A percentile compares a stretch with the other conserved stretches of the same genome.
These are phyloP conservation scores for Copsychus sechellarum DNA, from an alignment of 2,113 vertebrate genomes.

Conservation along the genomic window DNA sequence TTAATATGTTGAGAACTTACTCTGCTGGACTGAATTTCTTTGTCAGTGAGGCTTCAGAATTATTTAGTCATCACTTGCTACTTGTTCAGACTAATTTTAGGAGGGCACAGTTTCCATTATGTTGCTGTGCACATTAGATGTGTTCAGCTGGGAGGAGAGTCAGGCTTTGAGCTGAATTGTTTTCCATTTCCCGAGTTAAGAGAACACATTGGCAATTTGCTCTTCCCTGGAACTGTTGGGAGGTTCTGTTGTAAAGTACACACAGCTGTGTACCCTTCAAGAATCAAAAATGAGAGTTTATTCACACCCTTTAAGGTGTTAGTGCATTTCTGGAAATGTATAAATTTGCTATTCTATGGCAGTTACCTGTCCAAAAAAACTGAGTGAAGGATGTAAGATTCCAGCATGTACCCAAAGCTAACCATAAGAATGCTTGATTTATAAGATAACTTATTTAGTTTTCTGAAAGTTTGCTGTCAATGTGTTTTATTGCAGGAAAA, in stretches of 20 bases:
- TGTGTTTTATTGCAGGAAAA: neutral
- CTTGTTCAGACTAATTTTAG: slow-evolving; percentile 31
- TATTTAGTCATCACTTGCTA: neutral
- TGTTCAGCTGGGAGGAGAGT: neutral
- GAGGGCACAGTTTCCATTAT: neutral
- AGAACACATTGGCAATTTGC: neutral
- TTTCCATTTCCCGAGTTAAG: slow-evolving; percentile 19
- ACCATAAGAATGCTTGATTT: neutral
- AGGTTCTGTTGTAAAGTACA: neutral
- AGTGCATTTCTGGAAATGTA: neutral
- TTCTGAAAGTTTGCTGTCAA: neutral
- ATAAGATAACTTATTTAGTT: neutral
- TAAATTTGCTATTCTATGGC: neutral
- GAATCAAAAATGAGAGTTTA: neutral
- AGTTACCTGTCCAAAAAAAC: neutral
- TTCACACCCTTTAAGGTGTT: neutral
- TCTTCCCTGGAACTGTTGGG: neutral
- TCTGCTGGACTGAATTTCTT: neutral
- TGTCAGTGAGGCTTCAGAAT: neutral
- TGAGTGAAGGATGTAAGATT: neutral
- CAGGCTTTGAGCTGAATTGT: neutral
- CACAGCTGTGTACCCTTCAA: neutral
- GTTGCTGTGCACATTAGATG: neutral
- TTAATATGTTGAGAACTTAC: neutral
- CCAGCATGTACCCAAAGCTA: neutral